A percentile compares a stretch with the other conserved stretches of the same genome.
phyloP scores from a whole-genome alignment of 2,797 vertebrate genomes.

The Yasuhikotakia modesta region DNA sequence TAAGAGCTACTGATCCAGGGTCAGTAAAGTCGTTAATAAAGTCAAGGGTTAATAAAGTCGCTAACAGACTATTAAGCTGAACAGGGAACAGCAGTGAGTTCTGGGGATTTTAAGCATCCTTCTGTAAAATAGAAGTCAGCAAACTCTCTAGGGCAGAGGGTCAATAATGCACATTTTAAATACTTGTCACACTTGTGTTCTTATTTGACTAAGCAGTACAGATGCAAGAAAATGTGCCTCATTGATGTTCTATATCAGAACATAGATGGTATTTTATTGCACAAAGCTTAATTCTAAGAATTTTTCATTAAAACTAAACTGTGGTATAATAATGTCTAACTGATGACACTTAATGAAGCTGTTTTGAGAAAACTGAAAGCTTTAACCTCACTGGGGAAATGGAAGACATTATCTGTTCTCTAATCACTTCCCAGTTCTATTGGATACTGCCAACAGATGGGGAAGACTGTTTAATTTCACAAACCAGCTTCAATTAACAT shows the following conservation, averaged over 20 bases:
- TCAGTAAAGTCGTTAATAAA: too few relatives aligned
- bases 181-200: slow-evolving; percentile 13
- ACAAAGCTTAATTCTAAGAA: slow-evolving; percentile 20
- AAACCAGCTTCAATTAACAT: not conserved
- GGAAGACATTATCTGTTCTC: not conserved
- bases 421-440: not conserved
- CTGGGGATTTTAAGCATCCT: slow-evolving; percentile 43
- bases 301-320: slow-evolving; percentile 23
- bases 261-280: slow-evolving; percentile 9
- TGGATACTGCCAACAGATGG: not conserved
- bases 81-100: slow-evolving; percentile 38
- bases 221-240: not conserved
- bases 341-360: slow-evolving; percentile 3
- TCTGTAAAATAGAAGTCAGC: slow-evolving; percentile 34
- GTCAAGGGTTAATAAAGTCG: too few relatives aligned
- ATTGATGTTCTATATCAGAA: slow-evolving; percentile 24
- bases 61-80: slow-evolving; percentile 39
- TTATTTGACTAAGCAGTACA: slow-evolving; percentile 10
- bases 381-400: slow-evolving; percentile 11
- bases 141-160: slow-evolving; percentile 39
- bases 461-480: slow-evolving; percentile 3
- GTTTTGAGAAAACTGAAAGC: not conserved
- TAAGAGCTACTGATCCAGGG: slow-evolving; percentile 48
- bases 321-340: slow-evolving; percentile 23
- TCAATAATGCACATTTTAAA: slow-evolving; percentile 43